A percentile compares a stretch with the other conserved stretches of the same genome.
phyloP scores from a whole-genome alignment of 2,888 invertebrate species.

The Embidobia sp. region DNA sequence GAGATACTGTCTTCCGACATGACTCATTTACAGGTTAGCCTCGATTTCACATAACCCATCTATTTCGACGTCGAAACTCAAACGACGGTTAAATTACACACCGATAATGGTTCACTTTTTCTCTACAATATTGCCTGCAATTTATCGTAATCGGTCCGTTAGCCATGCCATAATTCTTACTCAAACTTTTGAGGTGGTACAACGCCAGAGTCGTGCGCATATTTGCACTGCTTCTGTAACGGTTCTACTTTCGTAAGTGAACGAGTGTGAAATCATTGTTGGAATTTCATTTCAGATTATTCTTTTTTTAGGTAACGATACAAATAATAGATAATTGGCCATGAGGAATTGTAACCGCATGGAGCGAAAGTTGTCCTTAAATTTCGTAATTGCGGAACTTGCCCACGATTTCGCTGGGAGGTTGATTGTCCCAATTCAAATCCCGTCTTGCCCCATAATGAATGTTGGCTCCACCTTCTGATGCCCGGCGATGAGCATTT shows the following conservation, averaged over 20 bases:
- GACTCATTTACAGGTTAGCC: conserved; percentile 13
- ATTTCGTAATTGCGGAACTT: conserved; percentile 97
- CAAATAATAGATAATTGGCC: conserved; percentile 50
- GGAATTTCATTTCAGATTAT: conserved; percentile 14
- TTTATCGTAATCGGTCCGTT: no score
- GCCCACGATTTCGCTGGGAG: conserved; percentile 90
- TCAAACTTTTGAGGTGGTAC: no score
- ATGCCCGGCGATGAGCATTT: conserved; percentile 87
- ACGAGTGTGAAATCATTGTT: neutral
- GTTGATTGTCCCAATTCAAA: conserved; percentile 87
- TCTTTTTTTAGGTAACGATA: conserved; percentile 25
- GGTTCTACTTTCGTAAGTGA: no score
- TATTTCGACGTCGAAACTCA: neutral
- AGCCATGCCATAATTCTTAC: no score
- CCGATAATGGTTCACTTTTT: no score
- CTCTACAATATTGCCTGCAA: no score
- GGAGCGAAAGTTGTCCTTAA: conserved; percentile 82
- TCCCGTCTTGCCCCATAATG: conserved; percentile 83
- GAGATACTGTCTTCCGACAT: no score
- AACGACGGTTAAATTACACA: no score
- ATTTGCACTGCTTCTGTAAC: no score
- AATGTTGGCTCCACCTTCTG: conserved; percentile 93
- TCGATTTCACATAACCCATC: neutral
- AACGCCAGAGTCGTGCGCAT: no score
- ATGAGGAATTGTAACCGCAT: conserved; percentile 35